Conservation (phyloP, 92 coral and sea anemone species). For the Epizoanthus scotinus region DNA sequence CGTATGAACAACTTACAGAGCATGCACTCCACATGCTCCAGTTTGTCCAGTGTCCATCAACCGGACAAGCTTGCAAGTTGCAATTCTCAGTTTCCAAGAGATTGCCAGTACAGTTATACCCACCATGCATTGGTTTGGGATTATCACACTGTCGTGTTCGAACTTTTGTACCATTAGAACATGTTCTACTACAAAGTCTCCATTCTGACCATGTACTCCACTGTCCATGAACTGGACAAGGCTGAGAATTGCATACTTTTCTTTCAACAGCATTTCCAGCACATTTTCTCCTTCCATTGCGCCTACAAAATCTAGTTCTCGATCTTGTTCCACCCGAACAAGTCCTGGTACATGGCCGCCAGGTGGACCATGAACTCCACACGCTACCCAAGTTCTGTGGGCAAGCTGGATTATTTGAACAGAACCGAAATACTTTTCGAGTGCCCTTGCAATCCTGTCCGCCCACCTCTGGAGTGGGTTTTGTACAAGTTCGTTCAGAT, state of each 20-base stretch:
- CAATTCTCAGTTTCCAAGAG: constrained; percentile 61
- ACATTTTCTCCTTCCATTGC: constrained; percentile 41
- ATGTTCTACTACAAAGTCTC: constrained; percentile 71
- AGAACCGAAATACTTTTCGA: constrained; percentile 47
- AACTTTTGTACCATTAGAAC: constrained; percentile 62
- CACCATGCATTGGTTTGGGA: constrained; percentile 61
- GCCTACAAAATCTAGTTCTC: constrained; percentile 65
- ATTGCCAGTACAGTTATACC: constrained; percentile 70
- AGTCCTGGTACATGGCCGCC: constrained; percentile 71
- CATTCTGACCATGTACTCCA: constrained; percentile 83
- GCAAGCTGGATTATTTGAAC: constrained; percentile 56
- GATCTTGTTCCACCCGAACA: constrained; percentile 67
- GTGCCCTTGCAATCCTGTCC: constrained; percentile 68
- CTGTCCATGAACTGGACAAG: constrained; percentile 70
- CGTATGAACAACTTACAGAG: constrained; percentile 70
- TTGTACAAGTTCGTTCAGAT: constrained; percentile 68
- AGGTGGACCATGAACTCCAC: constrained; percentile 86
- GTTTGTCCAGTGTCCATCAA: constrained; percentile 76
- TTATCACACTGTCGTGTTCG: constrained; percentile 65
- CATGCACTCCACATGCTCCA: constrained; percentile 86
- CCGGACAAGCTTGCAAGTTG: constrained; percentile 60
- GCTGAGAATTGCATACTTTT: constrained; percentile 53
- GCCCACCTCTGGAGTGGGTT: constrained; percentile 56
- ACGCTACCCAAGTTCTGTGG: constrained; percentile 41
- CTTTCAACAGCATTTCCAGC: constrained; percentile 52